These are phyloP conservation scores for Eutrigla gurnardus DNA, from an alignment of 2,797 vertebrate genomes.

Conservation along the genomic window DNA sequence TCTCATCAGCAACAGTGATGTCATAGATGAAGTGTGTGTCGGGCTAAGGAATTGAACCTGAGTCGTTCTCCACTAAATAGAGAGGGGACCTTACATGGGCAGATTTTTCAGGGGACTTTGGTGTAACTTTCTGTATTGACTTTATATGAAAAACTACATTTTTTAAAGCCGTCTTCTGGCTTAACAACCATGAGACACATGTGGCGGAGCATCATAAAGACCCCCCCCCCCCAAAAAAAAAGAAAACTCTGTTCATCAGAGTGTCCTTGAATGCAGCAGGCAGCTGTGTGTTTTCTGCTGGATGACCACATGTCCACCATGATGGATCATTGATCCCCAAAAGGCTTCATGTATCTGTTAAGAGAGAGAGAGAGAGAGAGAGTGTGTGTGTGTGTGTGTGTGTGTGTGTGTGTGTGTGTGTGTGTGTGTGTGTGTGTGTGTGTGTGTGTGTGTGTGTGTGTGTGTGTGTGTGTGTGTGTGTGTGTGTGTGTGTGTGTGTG, in stretches of 20 bases:
- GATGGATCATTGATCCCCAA: no score
- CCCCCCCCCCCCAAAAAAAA: no score
- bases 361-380: neutral
- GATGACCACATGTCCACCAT: neutral
- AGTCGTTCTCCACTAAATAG: neutral
- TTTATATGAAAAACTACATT: neutral
- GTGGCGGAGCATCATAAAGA: neutral
- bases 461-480: neutral
- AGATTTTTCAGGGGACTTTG: neutral
- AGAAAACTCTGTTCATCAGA: neutral
- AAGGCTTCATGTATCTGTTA: no score
- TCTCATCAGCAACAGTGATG: no score
- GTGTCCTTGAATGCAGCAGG: constrained; percentile 14
- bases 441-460: constrained; percentile 17
- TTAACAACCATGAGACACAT: neutral
- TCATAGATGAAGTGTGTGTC: no score
- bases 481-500: no score
- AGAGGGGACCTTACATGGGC: neutral
- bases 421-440: constrained; percentile 32
- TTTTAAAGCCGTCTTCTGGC: neutral
- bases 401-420: constrained; percentile 25
- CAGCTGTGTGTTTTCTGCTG: neutral
- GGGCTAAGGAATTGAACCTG: neutral
- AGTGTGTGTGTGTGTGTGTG: neutral
- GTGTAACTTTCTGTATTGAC: neutral